Evolutionary conservation across 2,797 vertebrate species (phyloP).

Genomic region (Argentina silus): DNA sequence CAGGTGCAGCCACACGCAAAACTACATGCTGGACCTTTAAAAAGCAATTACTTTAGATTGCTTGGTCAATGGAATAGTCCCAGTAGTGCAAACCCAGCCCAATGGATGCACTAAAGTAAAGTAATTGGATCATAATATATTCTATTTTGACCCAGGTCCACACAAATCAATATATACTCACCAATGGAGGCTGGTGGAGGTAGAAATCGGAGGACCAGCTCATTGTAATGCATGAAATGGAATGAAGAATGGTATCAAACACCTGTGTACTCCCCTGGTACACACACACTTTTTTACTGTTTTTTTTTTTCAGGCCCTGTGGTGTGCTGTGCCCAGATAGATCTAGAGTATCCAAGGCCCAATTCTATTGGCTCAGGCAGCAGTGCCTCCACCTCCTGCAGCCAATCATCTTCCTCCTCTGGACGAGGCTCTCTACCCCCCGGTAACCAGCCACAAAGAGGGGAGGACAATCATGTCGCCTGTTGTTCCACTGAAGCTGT

Average conservation of each 20-base stretch:
- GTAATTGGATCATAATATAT: too few relatives aligned
- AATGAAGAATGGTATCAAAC: not conserved
- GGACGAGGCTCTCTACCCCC: conserved; percentile 77
- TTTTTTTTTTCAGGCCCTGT: conserved; percentile 74
- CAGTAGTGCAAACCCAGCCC: too few relatives aligned
- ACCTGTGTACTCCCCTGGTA: not conserved
- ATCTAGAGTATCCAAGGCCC: conserved; percentile 69
- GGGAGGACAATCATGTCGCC: conserved; percentile 37
- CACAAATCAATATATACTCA: too few relatives aligned
- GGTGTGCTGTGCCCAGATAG: conserved; percentile 74
- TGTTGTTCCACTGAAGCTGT: conserved; percentile 52
- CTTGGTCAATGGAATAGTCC: too few relatives aligned
- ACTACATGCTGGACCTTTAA: too few relatives aligned
- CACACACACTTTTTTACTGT: conserved; percentile 26
- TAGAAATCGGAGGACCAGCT: too few relatives aligned
- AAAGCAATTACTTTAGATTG: too few relatives aligned
- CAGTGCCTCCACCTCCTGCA: conserved; percentile 73
- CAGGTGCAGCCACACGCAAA: too few relatives aligned
- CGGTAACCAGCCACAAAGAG: conserved; percentile 53
- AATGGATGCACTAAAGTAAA: too few relatives aligned
- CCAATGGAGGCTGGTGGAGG: too few relatives aligned
- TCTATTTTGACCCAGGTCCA: too few relatives aligned
- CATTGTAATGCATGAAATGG: too few relatives aligned
- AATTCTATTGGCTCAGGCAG: conserved; percentile 78
- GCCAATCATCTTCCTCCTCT: conserved; percentile 82